A percentile compares a stretch with the other conserved stretches of the same genome.
These are phyloP conservation scores for Oncorhynchus keta DNA, from an alignment of 2,113 vertebrate species.

Conservation along the genomic window DNA sequence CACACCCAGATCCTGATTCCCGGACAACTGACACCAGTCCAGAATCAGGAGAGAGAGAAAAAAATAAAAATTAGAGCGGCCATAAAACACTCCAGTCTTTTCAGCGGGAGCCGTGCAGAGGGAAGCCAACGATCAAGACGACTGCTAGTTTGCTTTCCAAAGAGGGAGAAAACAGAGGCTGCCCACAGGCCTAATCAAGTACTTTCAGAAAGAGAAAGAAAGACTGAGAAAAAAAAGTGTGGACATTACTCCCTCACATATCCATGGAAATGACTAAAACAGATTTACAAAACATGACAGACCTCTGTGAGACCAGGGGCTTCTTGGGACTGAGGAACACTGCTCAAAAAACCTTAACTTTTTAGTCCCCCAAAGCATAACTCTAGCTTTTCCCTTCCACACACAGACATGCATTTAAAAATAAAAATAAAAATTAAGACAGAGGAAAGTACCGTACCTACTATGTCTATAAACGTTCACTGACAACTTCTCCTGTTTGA, in stretches of 20 bases:
- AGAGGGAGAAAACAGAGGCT: too few species aligned
- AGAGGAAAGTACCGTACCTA: conserved; percentile 18
- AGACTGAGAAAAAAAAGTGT: too few species aligned
- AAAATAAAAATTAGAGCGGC: neutral
- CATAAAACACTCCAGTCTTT: neutral
- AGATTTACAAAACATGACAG: conserved; percentile 59
- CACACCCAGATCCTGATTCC: neutral
- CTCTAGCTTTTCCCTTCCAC: neutral
- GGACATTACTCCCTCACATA: conserved; percentile 35
- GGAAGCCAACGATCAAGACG: neutral
- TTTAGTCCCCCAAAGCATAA: neutral
- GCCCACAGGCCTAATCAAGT: too few species aligned
- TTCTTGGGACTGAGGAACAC: neutral
- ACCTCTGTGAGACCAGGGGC: conserved; percentile 39
- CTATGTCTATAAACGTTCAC: neutral
- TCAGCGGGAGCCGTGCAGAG: neutral
- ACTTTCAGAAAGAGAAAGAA: too few species aligned
- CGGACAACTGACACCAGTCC: neutral
- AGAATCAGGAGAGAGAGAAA: conserved; percentile 9
- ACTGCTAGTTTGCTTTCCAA: too few species aligned
- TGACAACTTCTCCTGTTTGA: neutral
- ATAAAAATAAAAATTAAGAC: conserved; percentile 10
- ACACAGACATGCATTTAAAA: neutral
- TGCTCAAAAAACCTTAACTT: neutral
- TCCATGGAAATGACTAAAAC: conserved; percentile 68